phyloP scores from a whole-genome alignment of 2,888 invertebrate species.

The Drosophila nr. perissopoda region DNA sequence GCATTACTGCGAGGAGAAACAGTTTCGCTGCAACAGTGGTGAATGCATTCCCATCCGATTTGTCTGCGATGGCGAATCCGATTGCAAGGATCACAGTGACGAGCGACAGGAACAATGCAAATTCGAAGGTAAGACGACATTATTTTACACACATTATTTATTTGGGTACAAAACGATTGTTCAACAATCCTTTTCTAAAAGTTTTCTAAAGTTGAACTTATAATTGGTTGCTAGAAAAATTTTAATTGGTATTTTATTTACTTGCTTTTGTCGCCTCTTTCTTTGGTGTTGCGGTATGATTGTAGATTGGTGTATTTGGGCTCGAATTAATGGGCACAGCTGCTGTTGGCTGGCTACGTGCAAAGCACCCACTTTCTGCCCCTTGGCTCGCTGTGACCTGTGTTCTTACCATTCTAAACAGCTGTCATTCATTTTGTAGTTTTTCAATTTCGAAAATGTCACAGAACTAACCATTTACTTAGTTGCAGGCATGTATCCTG shows the following conservation, averaged over 20 bases:
- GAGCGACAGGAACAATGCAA: conserved; percentile 90
- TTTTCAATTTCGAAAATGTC: conserved; percentile 81
- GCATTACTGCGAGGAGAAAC: conserved; percentile 86
- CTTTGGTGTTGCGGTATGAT: conserved; percentile 39
- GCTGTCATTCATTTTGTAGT: conserved; percentile 80
- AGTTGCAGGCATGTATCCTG: conserved; percentile 27
- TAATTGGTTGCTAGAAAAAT: background rate
- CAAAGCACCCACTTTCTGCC: conserved; percentile 11
- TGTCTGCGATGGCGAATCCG: conserved; percentile 91
- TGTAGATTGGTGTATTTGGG: conserved; percentile 41
- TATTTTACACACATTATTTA: background rate
- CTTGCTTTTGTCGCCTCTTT: conserved; percentile 29
- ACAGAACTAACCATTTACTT: conserved; percentile 79
- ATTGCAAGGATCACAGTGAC: conserved; percentile 93
- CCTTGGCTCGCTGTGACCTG: background rate
- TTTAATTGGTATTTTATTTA: background rate
- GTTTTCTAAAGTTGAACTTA: conserved; percentile 21
- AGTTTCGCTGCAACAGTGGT: conserved; percentile 91
- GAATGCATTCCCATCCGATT: conserved; percentile 91
- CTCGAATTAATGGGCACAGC: conserved; percentile 41
- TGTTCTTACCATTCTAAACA: conserved; percentile 61
- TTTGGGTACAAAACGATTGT: background rate
- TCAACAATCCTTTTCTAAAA: background rate
- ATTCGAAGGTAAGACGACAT: conserved; percentile 86
- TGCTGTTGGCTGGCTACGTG: conserved; percentile 27